Conservation (phyloP, 2,113 vertebrate species). For the Tyto alba region DNA sequence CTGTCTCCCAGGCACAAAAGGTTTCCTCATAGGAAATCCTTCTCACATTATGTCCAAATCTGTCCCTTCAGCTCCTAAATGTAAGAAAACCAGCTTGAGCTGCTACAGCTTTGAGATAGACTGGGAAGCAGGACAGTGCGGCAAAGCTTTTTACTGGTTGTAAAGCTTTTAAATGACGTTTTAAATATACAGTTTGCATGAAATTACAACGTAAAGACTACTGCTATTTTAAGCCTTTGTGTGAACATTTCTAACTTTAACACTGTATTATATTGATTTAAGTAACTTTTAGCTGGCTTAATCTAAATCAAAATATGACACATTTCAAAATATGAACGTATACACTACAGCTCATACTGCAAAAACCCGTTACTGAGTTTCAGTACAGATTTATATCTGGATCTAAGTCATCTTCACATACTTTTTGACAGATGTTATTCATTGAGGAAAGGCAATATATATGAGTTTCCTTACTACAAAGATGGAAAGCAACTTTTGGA, state of each 20-base stretch:
- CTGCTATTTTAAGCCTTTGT: neutral
- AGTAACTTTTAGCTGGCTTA: neutral
- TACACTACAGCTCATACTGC: neutral
- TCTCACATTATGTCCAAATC: neutral
- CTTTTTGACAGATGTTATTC: neutral
- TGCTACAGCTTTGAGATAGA: neutral
- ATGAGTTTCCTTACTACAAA: neutral
- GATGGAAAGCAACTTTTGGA: neutral
- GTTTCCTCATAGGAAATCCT: neutral
- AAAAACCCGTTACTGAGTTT: neutral
- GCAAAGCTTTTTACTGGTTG: neutral
- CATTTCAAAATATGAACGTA: neutral
- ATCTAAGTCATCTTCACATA: neutral
- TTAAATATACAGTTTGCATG: neutral
- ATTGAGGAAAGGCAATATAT: neutral
- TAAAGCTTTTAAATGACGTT: neutral
- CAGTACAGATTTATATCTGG: neutral
- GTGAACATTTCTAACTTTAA: neutral
- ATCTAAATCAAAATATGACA: neutral
- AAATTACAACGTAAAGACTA: neutral
- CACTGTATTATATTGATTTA: neutral
- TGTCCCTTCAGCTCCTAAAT: neutral
- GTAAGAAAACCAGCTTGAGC: neutral
- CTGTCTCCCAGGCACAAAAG: neutral
- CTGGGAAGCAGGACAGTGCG: neutral